Evolutionary conservation across 1,140 invertebrate species (phyloP), one percentile per base, ranked within the genome.

Genomic region (Papilio polytes): DNA sequence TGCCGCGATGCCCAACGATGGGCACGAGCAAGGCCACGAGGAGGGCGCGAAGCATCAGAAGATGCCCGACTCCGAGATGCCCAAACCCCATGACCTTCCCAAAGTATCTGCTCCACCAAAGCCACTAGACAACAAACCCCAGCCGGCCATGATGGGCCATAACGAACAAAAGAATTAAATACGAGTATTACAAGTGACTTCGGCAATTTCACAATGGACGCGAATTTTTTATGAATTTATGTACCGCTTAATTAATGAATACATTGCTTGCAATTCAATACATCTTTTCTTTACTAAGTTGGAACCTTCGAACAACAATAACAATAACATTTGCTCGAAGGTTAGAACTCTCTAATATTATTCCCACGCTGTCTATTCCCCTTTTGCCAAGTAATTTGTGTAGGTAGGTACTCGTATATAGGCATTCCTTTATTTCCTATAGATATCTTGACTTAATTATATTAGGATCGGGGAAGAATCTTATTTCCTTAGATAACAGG

Each of bases 131-230:
- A 51, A 26, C 74, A 76, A 76, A 15, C 44, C 46, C 12, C 74
- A 76, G 46, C 74, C 74, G 13, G 22, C 46, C 44, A 53, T 15
- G 20, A 51, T 51, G 12, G 46, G 18, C 3, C 74, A 76, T 22
- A 76, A 51, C 44, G 74, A 76, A 76, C 44, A 76, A 3, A 76
- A 76, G 20, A 74, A 74, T 51, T 74, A 51, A 74, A 74, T 46
- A 44, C 1, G 31, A 36, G 31, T 36, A 36, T 36, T n/a, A 73
- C n/a, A 41, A 73, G 44, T 44, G 18, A 73, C 41, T 73, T 70
- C 63, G 22, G 26, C 26, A 70, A 70, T 36, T 31, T 18, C 12
- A 15, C 12, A 26, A 31, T 66, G 22, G 3, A 26, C 20, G 20
- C 20, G 53, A 56, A 26, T 26, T 66, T 66, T 26, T 31, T 13